Percentiles rank a stretch among this genome's conserved stretches.
These are phyloP conservation scores for Ammodytes dubius DNA, from an alignment of 2,113 vertebrate species.

Conservation along the genomic window DNA sequence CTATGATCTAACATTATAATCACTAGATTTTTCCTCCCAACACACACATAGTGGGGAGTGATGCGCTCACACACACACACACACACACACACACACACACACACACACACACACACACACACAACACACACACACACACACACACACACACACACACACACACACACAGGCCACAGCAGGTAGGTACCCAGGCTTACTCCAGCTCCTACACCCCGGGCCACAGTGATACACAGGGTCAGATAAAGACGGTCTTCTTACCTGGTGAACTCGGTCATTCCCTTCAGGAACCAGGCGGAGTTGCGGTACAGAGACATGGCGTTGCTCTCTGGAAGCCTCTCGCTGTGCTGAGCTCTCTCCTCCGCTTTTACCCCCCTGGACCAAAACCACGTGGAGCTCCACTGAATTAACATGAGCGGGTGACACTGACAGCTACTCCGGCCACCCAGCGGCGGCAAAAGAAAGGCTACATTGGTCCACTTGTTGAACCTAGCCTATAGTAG, in stretches of 20 bases:
- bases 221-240: neutral
- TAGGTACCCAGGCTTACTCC: neutral
- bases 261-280: constrained; percentile 86
- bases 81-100: neutral
- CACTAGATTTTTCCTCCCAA: neutral
- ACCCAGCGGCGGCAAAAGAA: constrained; percentile 29
- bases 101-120: neutral
- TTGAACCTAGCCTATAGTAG: too few relatives aligned
- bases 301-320: constrained; percentile 86
- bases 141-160: neutral
- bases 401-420: constrained; percentile 18
- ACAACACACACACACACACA: neutral
- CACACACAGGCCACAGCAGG: neutral
- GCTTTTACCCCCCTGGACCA: constrained; percentile 57
- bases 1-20: neutral
- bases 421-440: constrained; percentile 21
- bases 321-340: constrained; percentile 62
- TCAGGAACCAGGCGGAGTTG: constrained; percentile 86
- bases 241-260: constrained; percentile 71
- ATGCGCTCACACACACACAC: neutral
- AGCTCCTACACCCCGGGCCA: neutral
- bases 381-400: constrained; percentile 66
- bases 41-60: neutral
- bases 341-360: constrained; percentile 36
- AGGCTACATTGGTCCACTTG: neutral